These are phyloP conservation scores for Schizotus pectinicornis DNA, from an alignment of 2,888 invertebrate species.

Conservation along the genomic window DNA sequence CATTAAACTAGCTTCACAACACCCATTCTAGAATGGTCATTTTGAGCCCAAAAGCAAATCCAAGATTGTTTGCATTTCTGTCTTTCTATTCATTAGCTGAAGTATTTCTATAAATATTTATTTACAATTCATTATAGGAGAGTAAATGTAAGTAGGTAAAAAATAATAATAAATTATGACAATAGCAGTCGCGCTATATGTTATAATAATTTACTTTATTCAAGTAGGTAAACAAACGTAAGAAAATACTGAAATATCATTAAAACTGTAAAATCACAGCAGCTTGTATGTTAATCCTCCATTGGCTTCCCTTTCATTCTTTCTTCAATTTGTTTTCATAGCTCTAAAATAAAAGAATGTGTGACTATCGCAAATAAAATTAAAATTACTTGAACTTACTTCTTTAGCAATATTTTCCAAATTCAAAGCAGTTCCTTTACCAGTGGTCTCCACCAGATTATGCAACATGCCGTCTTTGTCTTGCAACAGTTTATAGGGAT, in stretches of 20 bases:
- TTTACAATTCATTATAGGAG: no score
- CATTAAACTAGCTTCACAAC: no score
- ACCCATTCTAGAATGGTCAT: no score
- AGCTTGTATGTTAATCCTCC: neutral
- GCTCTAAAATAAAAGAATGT: constrained; percentile 17
- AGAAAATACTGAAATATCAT: constrained; percentile 8
- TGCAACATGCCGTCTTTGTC: constrained; percentile 68
- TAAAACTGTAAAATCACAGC: constrained; percentile 21
- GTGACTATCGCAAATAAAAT: neutral
- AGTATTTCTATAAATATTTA: no score
- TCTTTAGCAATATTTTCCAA: constrained; percentile 47
- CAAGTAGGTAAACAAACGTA: neutral
- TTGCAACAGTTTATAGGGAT: constrained; percentile 72
- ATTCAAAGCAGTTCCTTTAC: constrained; percentile 40
- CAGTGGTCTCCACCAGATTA: constrained; percentile 64
- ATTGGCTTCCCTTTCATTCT: constrained; percentile 1
- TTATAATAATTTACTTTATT: no score
- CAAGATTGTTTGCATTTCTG: no score
- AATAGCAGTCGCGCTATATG: no score
- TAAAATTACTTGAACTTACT: constrained; percentile 26
- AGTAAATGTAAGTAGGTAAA: no score
- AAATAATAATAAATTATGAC: no score
- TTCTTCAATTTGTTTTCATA: constrained; percentile 20
- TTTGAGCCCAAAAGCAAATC: no score
- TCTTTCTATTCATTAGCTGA: no score